These are phyloP conservation scores for Euspilapteryx auroguttella DNA, from an alignment of 2,888 invertebrate species.

Conservation along the genomic window DNA sequence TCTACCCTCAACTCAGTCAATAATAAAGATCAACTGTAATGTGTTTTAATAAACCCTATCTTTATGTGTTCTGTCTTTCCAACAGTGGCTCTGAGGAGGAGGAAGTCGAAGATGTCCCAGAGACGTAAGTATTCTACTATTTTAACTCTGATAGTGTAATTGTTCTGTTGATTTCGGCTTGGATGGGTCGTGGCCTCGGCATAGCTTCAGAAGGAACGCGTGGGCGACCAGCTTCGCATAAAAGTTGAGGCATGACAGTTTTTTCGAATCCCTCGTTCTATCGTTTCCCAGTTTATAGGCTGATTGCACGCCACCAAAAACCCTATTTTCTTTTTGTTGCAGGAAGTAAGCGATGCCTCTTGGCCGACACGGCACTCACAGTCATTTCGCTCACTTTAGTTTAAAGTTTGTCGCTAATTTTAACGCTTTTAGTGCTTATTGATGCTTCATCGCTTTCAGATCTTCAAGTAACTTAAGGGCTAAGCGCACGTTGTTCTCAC, in stretches of 20 bases:
- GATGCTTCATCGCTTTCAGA: slow-evolving; percentile 46
- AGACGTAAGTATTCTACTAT: slow-evolving; percentile 66
- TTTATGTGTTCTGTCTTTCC: slow-evolving; percentile 15
- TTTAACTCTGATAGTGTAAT: slow-evolving; percentile 24
- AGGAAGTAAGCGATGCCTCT: slow-evolving; percentile 62
- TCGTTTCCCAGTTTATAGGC: too few relatives aligned
- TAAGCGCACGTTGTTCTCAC: slow-evolving; percentile 22
- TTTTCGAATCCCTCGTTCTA: too few relatives aligned
- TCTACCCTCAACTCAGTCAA: too few relatives aligned
- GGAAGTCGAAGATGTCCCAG: slow-evolving; percentile 74
- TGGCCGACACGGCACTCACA: slow-evolving; percentile 51
- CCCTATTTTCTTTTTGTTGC: slow-evolving; percentile 56
- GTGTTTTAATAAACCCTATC: not conserved
- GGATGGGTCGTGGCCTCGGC: slow-evolving; percentile 20
- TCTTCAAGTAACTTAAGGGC: slow-evolving; percentile 21
- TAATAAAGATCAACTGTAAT: not conserved
- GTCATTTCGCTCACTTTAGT: slow-evolving; percentile 45
- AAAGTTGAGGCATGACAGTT: too few relatives aligned
- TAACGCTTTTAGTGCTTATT: slow-evolving; percentile 33
- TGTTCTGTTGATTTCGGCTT: slow-evolving; percentile 43
- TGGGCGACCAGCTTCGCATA: too few relatives aligned
- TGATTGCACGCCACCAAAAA: slow-evolving; percentile 53
- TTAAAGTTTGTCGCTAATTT: slow-evolving; percentile 37
- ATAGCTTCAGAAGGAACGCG: too few relatives aligned
- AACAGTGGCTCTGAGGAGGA: slow-evolving; percentile 71